A percentile compares a stretch with the other conserved stretches of the same genome.
Conservation (phyloP, 2,113 vertebrate species). For the Ctenodactylus gundi region DNA sequence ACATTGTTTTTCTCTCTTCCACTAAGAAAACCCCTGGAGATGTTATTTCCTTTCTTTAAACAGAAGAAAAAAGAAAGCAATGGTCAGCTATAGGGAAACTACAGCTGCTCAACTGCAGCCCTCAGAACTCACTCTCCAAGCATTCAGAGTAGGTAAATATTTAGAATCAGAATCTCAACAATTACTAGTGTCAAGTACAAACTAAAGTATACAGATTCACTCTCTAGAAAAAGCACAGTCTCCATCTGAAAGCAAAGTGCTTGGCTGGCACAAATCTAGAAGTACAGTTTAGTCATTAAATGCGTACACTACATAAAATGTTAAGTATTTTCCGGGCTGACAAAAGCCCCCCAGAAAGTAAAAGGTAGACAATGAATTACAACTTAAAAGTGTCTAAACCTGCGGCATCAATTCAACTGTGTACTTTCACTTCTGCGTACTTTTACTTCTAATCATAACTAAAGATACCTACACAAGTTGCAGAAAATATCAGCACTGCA, state of each 20-base stretch:
- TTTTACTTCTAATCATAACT: conserved; percentile 47
- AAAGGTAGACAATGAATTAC: background rate
- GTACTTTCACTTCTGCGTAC: background rate
- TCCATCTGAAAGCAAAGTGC: background rate
- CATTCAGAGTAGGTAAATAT: background rate
- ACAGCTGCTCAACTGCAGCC: background rate
- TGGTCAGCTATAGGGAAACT: background rate
- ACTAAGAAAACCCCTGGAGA: background rate
- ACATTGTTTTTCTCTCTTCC: background rate
- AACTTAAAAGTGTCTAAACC: background rate
- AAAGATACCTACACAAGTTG: background rate
- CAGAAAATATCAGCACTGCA: background rate
- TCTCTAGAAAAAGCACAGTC: background rate
- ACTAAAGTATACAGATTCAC: background rate
- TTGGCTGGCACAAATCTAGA: conserved; percentile 25
- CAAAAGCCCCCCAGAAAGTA: background rate
- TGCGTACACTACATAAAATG: background rate
- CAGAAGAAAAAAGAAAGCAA: background rate
- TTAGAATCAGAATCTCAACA: conserved; percentile 37
- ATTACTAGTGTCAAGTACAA: background rate
- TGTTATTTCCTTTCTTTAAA: background rate
- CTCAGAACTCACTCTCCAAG: background rate
- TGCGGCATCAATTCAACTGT: background rate
- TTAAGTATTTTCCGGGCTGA: background rate
- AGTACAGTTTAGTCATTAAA: conserved; percentile 22